Evolutionary conservation across 2,888 invertebrate genomes (phyloP).

Genomic region (Lepetodrilus schrolli): DNA sequence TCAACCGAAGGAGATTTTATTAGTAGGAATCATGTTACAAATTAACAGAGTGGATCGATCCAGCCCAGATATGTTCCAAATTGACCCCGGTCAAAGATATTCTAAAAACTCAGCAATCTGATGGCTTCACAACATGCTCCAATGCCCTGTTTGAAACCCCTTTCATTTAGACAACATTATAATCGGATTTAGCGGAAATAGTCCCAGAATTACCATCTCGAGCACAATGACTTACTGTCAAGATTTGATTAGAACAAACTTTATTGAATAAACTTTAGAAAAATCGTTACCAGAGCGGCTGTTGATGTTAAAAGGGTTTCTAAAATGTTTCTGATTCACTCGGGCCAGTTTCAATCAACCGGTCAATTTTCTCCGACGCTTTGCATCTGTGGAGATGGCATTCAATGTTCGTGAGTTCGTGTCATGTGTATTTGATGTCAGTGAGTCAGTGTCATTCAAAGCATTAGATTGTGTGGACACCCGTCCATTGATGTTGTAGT

Average conservation of each 20-base stretch:
- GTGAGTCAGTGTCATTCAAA: not conserved
- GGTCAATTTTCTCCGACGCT: not conserved
- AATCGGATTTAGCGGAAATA: not conserved
- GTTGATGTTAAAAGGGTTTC: not conserved
- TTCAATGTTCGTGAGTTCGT: not conserved
- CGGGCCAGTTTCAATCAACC: not conserved
- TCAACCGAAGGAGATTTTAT: no score
- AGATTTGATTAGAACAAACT: not conserved
- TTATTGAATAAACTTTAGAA: not conserved
- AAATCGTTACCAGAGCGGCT: not conserved
- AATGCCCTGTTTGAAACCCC: not conserved
- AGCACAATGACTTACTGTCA: not conserved
- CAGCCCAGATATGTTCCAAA: not conserved
- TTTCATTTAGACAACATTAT: not conserved
- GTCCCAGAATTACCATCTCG: not conserved
- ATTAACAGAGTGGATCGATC: no score
- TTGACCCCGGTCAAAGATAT: not conserved
- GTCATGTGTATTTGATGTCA: not conserved
- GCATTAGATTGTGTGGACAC: no score
- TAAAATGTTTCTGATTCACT: not conserved
- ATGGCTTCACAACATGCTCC: not conserved
- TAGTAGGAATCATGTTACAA: no score
- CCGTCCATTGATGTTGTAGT: no score
- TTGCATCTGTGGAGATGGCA: not conserved
- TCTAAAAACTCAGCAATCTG: not conserved